Evolutionary conservation across 2,888 invertebrate genomes (phyloP), one percentile per base, ranked within the genome.

Genomic region (Pyralis farinalis): DNA sequence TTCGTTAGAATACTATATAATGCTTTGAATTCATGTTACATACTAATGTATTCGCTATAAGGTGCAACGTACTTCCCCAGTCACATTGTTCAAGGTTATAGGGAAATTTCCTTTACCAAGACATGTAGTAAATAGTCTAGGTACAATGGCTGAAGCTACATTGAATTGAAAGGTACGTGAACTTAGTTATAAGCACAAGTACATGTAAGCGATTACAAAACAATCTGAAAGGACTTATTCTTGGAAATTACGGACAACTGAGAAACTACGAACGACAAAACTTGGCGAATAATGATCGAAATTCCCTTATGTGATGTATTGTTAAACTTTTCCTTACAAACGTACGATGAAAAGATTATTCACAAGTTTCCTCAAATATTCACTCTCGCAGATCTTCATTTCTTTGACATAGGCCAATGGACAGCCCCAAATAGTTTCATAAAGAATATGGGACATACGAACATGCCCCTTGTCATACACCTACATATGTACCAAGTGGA

Each of bases 401-500:
- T 7, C 25, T 25, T 25, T 25, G 25, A 25, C 25, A n/a, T 25
- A n/a, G 25, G 25, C 8, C 25, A 25, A 25, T 25, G 25, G 25
- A 25, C 25, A 25, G 7, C 7, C 25, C 3, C 1, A 25, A 25
- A 25, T 25, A 25, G 21, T 10, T 10, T 20, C 11, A 9, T 25
- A 25, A 25, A 25, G 25, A 25, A 25, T 25, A 25, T 25, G 7
- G 8, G 25, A 8, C 25, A 7, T 8, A 7, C 3, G 11, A 28
- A 22, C 31, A 11, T 12, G 25, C n/a, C 25, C 25, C 25, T 25
- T 7, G 25, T 25, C 25, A 25, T 25, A 25, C 25, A 25, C 25
- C 8, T 16, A 16, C 16, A 4, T 16, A 25, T 25, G 1, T 25
- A 25, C 5, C 25, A 63, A 60, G 66, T 63, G 53, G 63, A 59